phyloP scores from a whole-genome alignment of 1,140 invertebrate species.

The Leptinotarsa texana region DNA sequence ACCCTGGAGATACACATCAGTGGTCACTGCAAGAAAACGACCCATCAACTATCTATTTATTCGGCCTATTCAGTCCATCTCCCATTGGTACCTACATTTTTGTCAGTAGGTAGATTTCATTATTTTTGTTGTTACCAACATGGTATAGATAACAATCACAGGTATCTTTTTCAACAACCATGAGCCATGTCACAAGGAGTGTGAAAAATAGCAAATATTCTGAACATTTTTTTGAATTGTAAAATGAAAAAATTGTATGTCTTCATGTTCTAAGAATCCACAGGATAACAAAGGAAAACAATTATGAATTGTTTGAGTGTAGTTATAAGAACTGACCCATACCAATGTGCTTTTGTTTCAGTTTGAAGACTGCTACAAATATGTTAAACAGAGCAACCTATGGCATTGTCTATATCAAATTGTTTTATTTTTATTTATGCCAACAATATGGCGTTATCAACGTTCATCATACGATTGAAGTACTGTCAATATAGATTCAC shows the following conservation, averaged over 20 bases:
- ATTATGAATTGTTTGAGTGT: too few relatives aligned
- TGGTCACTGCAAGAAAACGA: neutral
- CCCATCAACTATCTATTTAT: slow-evolving; percentile 14
- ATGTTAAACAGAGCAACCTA: too few relatives aligned
- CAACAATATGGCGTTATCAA: too few relatives aligned
- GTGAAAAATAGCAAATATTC: slow-evolving; percentile 11
- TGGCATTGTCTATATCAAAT: too few relatives aligned
- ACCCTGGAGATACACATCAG: neutral
- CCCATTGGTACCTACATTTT: neutral
- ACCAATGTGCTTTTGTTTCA: too few relatives aligned
- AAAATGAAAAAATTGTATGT: neutral
- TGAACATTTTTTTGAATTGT: neutral
- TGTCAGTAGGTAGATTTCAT: slow-evolving; percentile 6
- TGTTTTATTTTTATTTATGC: too few relatives aligned
- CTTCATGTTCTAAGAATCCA: too few relatives aligned
- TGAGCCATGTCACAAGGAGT: neutral
- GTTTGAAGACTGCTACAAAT: too few relatives aligned
- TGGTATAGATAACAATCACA: slow-evolving; percentile 16
- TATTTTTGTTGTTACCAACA: slow-evolving; percentile 2
- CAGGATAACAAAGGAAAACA: too few relatives aligned
- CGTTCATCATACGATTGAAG: too few relatives aligned
- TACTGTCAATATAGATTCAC: too few relatives aligned
- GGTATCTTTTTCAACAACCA: slow-evolving; percentile 10
- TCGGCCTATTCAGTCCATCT: slow-evolving; percentile 1
- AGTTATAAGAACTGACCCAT: too few relatives aligned